Conservation (phyloP, 2,888 invertebrate genomes). For the Nebria salina region DNA sequence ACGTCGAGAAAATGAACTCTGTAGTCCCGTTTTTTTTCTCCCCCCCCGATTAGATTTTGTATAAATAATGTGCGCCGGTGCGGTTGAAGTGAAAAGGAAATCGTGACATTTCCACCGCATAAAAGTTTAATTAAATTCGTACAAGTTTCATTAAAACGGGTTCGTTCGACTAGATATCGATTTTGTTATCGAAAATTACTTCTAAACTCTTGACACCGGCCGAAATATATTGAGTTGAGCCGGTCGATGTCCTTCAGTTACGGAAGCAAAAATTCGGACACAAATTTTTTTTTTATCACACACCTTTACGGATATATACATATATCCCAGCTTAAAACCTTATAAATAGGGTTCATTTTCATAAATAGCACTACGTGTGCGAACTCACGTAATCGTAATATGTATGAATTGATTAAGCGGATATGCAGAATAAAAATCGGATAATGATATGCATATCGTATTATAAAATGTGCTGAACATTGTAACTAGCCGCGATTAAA, state of each 20-base stretch:
- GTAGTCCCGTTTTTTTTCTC: neutral
- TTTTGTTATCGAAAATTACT: neutral
- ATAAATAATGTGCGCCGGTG: neutral
- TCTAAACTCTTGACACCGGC: slow-evolving; percentile 19
- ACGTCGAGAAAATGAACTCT: neutral
- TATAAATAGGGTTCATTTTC: neutral
- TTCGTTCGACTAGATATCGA: neutral
- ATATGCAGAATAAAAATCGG: neutral
- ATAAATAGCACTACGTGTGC: neutral
- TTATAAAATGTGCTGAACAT: neutral
- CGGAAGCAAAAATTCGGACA: neutral
- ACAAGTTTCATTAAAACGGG: too few relatives aligned
- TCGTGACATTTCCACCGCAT: neutral
- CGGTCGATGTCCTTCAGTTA: slow-evolving; percentile 22
- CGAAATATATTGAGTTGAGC: slow-evolving; percentile 11
- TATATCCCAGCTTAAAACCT: neutral
- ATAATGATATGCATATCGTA: neutral
- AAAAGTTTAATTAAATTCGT: neutral
- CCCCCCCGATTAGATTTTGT: neutral
- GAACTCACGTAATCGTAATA: neutral
- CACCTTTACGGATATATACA: neutral
- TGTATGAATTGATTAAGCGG: slow-evolving; percentile 1
- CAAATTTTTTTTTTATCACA: neutral
- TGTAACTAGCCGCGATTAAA: neutral
- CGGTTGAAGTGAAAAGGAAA: neutral